Evolutionary conservation across 2,797 vertebrate genomes (phyloP).

Genomic region (Glossophaga mutica): DNA sequence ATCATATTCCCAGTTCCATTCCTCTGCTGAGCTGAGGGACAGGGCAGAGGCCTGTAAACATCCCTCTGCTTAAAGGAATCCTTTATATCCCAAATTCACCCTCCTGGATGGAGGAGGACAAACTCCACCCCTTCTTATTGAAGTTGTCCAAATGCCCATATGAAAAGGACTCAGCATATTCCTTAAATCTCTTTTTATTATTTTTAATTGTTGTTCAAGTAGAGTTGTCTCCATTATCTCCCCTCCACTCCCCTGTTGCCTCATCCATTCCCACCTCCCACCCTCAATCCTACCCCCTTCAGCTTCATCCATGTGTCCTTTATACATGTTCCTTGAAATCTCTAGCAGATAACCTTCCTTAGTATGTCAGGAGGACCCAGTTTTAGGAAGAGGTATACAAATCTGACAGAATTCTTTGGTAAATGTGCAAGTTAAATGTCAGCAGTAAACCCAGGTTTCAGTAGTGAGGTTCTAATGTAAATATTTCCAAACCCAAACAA

Average conservation of each 20-base stretch:
- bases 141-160: neutral
- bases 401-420: neutral
- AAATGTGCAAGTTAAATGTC: conserved; percentile 19
- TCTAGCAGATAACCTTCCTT: neutral
- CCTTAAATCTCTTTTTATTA: neutral
- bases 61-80: neutral
- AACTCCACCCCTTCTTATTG: neutral
- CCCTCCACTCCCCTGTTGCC: too few relatives aligned
- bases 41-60: neutral
- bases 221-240: too few relatives aligned
- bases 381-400: neutral
- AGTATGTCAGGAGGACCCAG: neutral
- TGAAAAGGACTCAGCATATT: neutral
- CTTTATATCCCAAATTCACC: neutral
- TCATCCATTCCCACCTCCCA: too few relatives aligned
- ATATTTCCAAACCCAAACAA: neutral
- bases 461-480: neutral
- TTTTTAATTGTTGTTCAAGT: too few relatives aligned
- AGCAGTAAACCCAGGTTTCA: neutral
- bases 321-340: neutral
- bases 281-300: too few relatives aligned
- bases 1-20: neutral
- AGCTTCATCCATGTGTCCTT: too few relatives aligned
- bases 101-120: neutral
- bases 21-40: neutral